Conservation (phyloP, 2,888 invertebrate species). For the Lasioglossum calceatum region DNA sequence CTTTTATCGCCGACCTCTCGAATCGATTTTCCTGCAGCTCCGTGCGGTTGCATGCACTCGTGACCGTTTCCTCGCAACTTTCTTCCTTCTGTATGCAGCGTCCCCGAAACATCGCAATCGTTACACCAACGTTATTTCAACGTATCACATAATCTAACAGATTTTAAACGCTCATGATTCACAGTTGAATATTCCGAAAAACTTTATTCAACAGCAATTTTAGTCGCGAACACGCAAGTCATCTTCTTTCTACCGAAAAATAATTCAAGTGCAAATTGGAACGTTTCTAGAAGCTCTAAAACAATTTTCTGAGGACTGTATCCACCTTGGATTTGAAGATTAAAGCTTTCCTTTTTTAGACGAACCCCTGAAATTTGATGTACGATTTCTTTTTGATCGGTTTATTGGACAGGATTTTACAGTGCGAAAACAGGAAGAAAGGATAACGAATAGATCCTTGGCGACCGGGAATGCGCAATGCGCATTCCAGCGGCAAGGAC, state of each 20-base stretch:
- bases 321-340: not conserved
- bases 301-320: not conserved
- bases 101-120: not conserved
- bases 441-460: slow-evolving; percentile 28
- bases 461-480: slow-evolving; percentile 30
- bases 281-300: too few relatives aligned
- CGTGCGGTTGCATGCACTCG: not conserved
- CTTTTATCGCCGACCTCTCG: not conserved
- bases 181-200: too few relatives aligned
- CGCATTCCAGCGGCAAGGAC: slow-evolving; percentile 45
- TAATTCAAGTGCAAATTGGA: too few relatives aligned
- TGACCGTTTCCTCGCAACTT: not conserved
- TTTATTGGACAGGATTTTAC: not conserved
- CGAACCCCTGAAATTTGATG: not conserved
- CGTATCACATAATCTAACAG: too few relatives aligned
- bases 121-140: too few relatives aligned
- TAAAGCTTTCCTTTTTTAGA: not conserved
- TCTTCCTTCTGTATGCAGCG: not conserved
- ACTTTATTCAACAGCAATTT: too few relatives aligned
- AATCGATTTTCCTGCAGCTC: slow-evolving; percentile 12
- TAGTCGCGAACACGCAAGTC: too few relatives aligned
- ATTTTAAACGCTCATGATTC: too few relatives aligned
- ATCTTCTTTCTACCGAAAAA: too few relatives aligned
- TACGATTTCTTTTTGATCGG: not conserved
- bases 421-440: not conserved